Base-by-base conservation (phyloP, 2,113 vertebrate genomes). In the Protobothrops mucrosquamatus region DNA sequence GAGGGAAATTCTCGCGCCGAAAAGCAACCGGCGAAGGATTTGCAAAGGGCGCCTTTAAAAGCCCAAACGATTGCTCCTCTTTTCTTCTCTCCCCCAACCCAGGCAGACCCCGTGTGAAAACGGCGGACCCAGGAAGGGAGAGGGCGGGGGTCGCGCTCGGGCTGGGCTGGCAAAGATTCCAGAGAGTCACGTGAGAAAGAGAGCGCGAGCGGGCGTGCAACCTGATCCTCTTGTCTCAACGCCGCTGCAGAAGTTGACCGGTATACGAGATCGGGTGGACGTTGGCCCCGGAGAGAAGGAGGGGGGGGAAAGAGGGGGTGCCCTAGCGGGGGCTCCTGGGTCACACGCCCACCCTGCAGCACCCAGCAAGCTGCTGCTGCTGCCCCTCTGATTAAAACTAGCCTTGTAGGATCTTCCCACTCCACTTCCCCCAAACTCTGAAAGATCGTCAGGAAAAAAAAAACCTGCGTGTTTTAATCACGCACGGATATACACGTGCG, bases 121-220 rank as follows among this genome's bases (percentile, higher is more conserved):
- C 91, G 95, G 96, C 91, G 94, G 96, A 96, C 95, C 93, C 96
- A 56, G 95, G 69, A 92, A 93, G 8, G 14, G 43, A 22, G 18
- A 6, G 29, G 22, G 26, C 0, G 5, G 4, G 11, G 52, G n/a
- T 18, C 10, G 61, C 61, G 61, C 0, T 39, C 88, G 96, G 92
- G 93, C 94, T 74, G 95, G 92, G 93, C 94, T 89, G 91, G 96
- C 95, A 91, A 93, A 97, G 98, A 98, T 98, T 98, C 97, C 98
- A 95, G 94, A 48, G 94, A 89, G 97, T 98, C 98, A 98, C 97
- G 97, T 98, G 97, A 24, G 15, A 3, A 9, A 2, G 26, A 18
- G 54, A 10, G 15, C 34, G n/a, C 9, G 24, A 7, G 15, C 14
- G 26, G 0, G 43, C 2, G 43, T 23, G 98, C 96, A 98, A 98